Evolutionary conservation across 2,888 invertebrate genomes (phyloP), one percentile per base, ranked within the genome.

Genomic region (Cacoxenus indagator): DNA sequence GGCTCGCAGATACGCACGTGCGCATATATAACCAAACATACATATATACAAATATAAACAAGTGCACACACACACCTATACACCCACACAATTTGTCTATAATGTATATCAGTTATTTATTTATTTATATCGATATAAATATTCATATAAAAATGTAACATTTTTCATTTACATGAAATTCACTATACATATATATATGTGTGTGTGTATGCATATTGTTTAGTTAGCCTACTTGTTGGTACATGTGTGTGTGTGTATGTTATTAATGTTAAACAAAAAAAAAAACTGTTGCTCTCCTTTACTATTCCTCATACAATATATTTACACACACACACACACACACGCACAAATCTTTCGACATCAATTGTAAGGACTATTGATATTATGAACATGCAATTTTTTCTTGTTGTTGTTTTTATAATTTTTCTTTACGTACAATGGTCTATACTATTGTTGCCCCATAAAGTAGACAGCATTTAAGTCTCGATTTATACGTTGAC

Each of bases 161-260:
- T 29, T 29, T 29, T 29, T 29, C 29, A 29, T n/a, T 59, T 17
- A 29, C 59, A 37, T 37, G 37, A 37, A 8, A 37, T 2, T 37
- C 14, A 11, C 37, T 37, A 37, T 37, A 8, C 37, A 37, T 37
- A 37, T 37, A 43, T 57, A 37, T 64, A 67, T 55, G 51, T 64
- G 43, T 61, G 67, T 65, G 22, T 24, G 2, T 71, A 57, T 64
- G 54, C 68, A 51, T 46, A 71, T 27, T 3, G n/a, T n/a, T n/a
- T n/a, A n/a, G 51, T 8, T 22, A 51, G n/a, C 22, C 51, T 11
- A 22, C 51, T n/a, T 51, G 51, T 51, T 51, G n/a, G 9, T 65
- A 66, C 45, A 9, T 55, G 43, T 57, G 27, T 64, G 67, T 55
- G 51, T 64, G 43, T 61, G 67, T 65, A 54, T 24, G 2, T 71